These are phyloP conservation scores for Subanguina moxae DNA, from an alignment of 1,140 invertebrate genomes.

Conservation along the genomic window DNA sequence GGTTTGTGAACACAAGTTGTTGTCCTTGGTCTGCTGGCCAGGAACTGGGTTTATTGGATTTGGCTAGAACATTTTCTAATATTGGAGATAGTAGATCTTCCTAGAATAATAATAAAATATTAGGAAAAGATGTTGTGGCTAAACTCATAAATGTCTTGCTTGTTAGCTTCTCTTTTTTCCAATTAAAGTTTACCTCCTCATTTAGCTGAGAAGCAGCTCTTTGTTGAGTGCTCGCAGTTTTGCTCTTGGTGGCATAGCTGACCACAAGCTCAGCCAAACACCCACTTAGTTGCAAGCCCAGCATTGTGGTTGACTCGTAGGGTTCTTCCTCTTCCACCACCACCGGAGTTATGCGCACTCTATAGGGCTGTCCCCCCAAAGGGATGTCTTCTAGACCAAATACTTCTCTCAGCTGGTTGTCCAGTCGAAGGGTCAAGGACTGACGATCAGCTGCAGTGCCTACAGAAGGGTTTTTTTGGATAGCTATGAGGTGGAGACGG, in stretches of 20 bases:
- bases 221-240: neutral
- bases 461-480: conserved; percentile 15
- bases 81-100: conserved; percentile 16
- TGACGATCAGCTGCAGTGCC: conserved; percentile 7
- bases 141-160: too few species aligned
- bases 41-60: conserved; percentile 4
- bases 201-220: neutral
- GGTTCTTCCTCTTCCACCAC: neutral
- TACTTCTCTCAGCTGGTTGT: conserved; percentile 1
- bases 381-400: conserved; percentile 11
- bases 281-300: neutral
- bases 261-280: conserved; percentile 20
- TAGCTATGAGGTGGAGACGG: conserved; percentile 22
- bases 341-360: neutral
- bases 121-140: too few species aligned
- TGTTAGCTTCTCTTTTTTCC: neutral
- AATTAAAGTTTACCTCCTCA: neutral
- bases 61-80: neutral
- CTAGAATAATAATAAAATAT: conserved; percentile 4
- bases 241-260: neutral
- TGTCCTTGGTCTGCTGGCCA: neutral
- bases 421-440: conserved; percentile 10
- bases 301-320: neutral
- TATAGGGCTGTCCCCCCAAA: neutral
- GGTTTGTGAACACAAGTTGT: neutral